Percentiles rank a stretch among this genome's conserved stretches.
Evolutionary conservation across 2,113 vertebrate genomes (phyloP).

Genomic region (Indri indri): DNA sequence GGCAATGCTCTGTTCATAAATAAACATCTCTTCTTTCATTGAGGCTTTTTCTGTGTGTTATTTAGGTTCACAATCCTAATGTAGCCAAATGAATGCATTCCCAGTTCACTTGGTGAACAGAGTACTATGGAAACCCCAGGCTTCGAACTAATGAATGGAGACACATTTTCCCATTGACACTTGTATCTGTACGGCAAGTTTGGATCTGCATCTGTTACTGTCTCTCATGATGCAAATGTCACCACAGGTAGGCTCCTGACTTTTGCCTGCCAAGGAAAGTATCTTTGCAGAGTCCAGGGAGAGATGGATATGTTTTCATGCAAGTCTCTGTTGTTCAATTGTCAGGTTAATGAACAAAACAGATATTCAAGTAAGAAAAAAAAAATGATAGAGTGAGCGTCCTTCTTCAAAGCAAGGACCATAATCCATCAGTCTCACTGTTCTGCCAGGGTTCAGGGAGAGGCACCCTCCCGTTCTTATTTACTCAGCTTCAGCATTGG

Average conservation of each 20-base stretch:
- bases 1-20: background rate
- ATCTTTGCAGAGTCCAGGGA: background rate
- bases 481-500: background rate
- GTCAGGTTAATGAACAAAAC: constrained; percentile 14
- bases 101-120: background rate
- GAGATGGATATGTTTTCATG: background rate
- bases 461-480: background rate
- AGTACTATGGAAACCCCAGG: background rate
- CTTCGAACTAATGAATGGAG: background rate
- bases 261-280: background rate
- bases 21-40: background rate
- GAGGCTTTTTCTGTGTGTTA: background rate
- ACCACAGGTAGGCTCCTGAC: background rate
- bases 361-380: constrained; percentile 12
- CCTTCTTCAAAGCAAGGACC: background rate
- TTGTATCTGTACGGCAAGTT: background rate
- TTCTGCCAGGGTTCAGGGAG: background rate
- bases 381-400: background rate
- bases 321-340: background rate
- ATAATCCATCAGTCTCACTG: background rate
- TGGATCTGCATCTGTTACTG: background rate
- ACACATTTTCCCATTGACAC: background rate
- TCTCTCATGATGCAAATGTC: background rate
- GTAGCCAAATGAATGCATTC: background rate
- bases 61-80: background rate